These are phyloP conservation scores for Leguminivora glycinivorella DNA, from an alignment of 1,140 invertebrate species.

Conservation along the genomic window DNA sequence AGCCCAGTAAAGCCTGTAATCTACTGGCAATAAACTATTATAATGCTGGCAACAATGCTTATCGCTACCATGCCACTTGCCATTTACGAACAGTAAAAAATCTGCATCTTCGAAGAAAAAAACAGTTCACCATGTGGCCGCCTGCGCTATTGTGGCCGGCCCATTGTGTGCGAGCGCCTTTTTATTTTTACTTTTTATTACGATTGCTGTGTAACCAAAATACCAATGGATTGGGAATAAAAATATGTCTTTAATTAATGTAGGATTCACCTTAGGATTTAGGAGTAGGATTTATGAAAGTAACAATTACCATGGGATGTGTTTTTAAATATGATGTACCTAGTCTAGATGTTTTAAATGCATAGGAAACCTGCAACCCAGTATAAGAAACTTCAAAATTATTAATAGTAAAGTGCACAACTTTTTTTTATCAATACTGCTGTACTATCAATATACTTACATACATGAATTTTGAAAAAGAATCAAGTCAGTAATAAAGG, in stretches of 20 bases:
- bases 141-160: slow-evolving; percentile 56
- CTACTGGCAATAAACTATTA: slow-evolving; percentile 6
- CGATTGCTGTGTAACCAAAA: slow-evolving; percentile 43
- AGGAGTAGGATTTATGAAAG: too few relatives aligned
- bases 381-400: too few relatives aligned
- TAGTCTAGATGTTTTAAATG: too few relatives aligned
- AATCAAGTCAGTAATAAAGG: too few relatives aligned
- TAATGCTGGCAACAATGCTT: slow-evolving; percentile 26
- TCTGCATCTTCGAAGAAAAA: slow-evolving; percentile 54
- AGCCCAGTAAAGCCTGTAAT: neutral
- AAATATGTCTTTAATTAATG: slow-evolving; percentile 60
- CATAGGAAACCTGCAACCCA: too few relatives aligned
- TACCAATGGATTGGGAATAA: neutral
- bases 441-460: too few relatives aligned
- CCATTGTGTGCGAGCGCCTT: slow-evolving; percentile 63
- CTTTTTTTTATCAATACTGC: too few relatives aligned
- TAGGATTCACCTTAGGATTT: too few relatives aligned
- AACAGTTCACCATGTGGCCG: slow-evolving; percentile 59
- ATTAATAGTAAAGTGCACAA: too few relatives aligned
- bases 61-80: slow-evolving; percentile 33
- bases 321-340: too few relatives aligned
- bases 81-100: slow-evolving; percentile 57
- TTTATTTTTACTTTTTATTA: slow-evolving; percentile 56
- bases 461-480: too few relatives aligned
- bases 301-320: slow-evolving; percentile 44